Percentiles rank a stretch among this genome's conserved stretches.
Conservation (phyloP, 2,113 vertebrate species). For the Stomatorhinus ivindoensis region DNA sequence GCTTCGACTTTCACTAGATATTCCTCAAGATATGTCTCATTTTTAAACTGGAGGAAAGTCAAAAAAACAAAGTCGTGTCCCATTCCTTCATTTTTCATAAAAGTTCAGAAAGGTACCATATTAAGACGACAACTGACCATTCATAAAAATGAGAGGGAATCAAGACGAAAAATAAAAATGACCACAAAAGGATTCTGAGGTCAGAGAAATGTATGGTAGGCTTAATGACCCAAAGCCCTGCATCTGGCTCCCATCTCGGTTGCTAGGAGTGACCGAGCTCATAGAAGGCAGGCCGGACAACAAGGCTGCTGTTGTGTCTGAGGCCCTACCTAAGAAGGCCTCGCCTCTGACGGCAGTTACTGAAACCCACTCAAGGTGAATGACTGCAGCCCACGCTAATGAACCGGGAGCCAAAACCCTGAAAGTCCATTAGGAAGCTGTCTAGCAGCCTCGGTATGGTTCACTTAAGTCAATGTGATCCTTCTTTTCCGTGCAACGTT, state of each 20-base stretch:
- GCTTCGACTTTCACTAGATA: background rate
- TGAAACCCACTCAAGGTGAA: background rate
- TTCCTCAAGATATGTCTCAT: background rate
- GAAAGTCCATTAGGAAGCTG: background rate
- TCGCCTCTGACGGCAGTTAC: slow-evolving; percentile 4
- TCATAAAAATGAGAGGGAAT: slow-evolving; percentile 12
- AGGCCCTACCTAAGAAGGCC: slow-evolving; percentile 14
- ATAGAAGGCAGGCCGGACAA: slow-evolving; percentile 27
- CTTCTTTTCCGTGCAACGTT: background rate
- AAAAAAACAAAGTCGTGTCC: background rate
- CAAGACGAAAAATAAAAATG: slow-evolving; percentile 18
- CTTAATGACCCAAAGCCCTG: slow-evolving; percentile 26
- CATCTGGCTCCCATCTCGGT: slow-evolving; percentile 34
- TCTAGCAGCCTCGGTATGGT: background rate
- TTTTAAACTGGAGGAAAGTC: background rate
- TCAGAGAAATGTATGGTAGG: slow-evolving; percentile 14
- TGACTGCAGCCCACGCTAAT: background rate
- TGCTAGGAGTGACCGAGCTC: slow-evolving; percentile 36
- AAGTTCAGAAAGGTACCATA: background rate
- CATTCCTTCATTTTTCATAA: background rate
- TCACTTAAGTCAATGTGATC: background rate
- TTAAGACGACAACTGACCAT: background rate
- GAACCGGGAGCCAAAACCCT: background rate
- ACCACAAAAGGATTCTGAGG: slow-evolving; percentile 12
- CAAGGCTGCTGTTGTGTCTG: slow-evolving; percentile 34